Percentiles rank a stretch among this genome's conserved stretches.
Conservation (phyloP, 1,140 invertebrate genomes). For the Bombus haemorrhoidalis region DNA sequence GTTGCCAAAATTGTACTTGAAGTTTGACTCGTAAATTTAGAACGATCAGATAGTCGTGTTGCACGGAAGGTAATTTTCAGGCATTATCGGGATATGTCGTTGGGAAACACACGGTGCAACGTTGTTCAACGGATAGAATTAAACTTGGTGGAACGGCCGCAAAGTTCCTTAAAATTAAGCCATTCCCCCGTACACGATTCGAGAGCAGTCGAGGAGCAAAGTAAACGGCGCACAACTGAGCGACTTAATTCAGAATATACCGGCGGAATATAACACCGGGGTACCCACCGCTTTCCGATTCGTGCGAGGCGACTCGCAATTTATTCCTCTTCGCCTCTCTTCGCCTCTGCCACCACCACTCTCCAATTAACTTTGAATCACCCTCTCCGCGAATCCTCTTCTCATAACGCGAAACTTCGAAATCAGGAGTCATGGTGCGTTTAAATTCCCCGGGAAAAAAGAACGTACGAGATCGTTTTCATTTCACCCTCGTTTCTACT, state of each 20-base stretch:
- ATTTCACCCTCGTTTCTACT: neutral
- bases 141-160: slow-evolving; percentile 49
- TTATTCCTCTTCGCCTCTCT: slow-evolving; percentile 61
- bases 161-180: slow-evolving; percentile 68
- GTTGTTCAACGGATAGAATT: slow-evolving; percentile 44
- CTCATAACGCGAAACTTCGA: slow-evolving; percentile 63
- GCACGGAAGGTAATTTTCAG: slow-evolving; percentile 22
- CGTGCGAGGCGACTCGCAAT: slow-evolving; percentile 66
- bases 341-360: slow-evolving; percentile 46
- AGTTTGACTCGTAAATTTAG: neutral
- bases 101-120: slow-evolving; percentile 6
- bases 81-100: slow-evolving; percentile 20
- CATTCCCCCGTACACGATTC: slow-evolving; percentile 58
- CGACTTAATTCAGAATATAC: slow-evolving; percentile 68
- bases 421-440: slow-evolving; percentile 56
- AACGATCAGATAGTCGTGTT: slow-evolving; percentile 13
- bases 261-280: slow-evolving; percentile 44
- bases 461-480: slow-evolving; percentile 33
- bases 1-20: neutral
- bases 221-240: slow-evolving; percentile 68
- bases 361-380: slow-evolving; percentile 71
- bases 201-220: slow-evolving; percentile 60
- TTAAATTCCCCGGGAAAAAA: slow-evolving; percentile 27
- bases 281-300: slow-evolving; percentile 24
- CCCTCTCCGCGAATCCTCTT: slow-evolving; percentile 47